phyloP scores from a whole-genome alignment of 2,888 invertebrate species.

The Athalia rosae region DNA sequence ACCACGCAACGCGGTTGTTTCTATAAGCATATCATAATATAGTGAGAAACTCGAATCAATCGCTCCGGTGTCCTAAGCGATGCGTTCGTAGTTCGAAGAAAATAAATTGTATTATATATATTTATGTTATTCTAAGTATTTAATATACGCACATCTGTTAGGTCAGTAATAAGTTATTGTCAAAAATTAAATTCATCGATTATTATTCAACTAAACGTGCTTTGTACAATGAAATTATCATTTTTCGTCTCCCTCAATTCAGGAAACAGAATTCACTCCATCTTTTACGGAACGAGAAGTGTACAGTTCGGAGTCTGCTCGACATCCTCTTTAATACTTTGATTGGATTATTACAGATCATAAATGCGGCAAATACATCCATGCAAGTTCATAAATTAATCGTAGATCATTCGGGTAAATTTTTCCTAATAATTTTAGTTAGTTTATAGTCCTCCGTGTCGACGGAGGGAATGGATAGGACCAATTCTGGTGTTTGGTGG shows the following conservation, averaged over 20 bases:
- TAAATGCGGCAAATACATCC: constrained; percentile 35
- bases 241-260: background rate
- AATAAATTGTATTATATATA: constrained; percentile 43
- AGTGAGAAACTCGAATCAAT: background rate
- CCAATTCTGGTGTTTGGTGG: constrained; percentile 65
- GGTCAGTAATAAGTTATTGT: constrained; percentile 44
- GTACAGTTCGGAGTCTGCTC: background rate
- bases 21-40: constrained; percentile 3
- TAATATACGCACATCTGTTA: constrained; percentile 11
- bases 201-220: background rate
- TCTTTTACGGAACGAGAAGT: background rate
- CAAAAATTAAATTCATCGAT: constrained; percentile 4
- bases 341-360: background rate
- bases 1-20: constrained; percentile 1
- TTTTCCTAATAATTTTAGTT: constrained; percentile 6
- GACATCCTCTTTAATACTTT: background rate
- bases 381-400: constrained; percentile 15
- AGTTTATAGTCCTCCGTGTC: constrained; percentile 60
- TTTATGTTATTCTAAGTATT: background rate
- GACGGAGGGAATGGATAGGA: constrained; percentile 70
- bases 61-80: background rate
- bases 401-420: background rate
- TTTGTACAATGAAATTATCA: background rate
- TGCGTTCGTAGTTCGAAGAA: background rate
- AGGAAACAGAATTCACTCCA: too few relatives aligned